Evolutionary conservation across 2,888 invertebrate genomes (phyloP).

Genomic region (Drosophila borealis): DNA sequence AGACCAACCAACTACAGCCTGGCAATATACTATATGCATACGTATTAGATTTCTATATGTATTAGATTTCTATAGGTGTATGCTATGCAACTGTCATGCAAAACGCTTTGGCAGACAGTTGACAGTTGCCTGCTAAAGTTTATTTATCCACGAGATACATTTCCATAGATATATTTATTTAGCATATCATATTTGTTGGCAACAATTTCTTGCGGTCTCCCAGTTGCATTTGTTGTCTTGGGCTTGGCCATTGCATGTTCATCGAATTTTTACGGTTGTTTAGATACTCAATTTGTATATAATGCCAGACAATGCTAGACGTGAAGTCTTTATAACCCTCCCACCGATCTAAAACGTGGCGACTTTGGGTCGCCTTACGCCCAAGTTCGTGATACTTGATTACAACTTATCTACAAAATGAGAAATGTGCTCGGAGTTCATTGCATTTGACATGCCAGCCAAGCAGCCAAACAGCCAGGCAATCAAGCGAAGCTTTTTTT

Average conservation of each 20-base stretch:
- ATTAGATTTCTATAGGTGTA: constrained; percentile 12
- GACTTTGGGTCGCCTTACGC: constrained; percentile 28
- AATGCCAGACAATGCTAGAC: constrained; percentile 56
- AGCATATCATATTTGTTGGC: constrained; percentile 60
- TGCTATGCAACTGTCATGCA: constrained; percentile 62
- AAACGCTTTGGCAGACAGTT: constrained; percentile 54
- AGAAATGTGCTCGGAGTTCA: constrained; percentile 58
- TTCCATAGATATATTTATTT: constrained; percentile 52
- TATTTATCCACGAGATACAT: constrained; percentile 64
- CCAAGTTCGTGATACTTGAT: constrained; percentile 75
- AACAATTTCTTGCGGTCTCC: constrained; percentile 51
- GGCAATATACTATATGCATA: not conserved
- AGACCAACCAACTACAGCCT: not conserved
- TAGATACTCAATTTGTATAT: constrained; percentile 79
- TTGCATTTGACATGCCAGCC: constrained; percentile 78
- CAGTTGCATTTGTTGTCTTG: constrained; percentile 28
- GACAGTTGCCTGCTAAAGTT: constrained; percentile 50
- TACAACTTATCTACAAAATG: constrained; percentile 73
- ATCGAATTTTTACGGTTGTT: constrained; percentile 65
- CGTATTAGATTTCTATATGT: constrained; percentile 7
- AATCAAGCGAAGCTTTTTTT: constrained; percentile 57
- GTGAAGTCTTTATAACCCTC: constrained; percentile 27
- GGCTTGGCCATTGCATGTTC: constrained; percentile 56
- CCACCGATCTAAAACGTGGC: constrained; percentile 12
- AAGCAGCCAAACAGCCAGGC: constrained; percentile 43